Evolutionary conservation across 1,140 invertebrate genomes (phyloP).

Genomic region (Parasteatoda tepidariorum): DNA sequence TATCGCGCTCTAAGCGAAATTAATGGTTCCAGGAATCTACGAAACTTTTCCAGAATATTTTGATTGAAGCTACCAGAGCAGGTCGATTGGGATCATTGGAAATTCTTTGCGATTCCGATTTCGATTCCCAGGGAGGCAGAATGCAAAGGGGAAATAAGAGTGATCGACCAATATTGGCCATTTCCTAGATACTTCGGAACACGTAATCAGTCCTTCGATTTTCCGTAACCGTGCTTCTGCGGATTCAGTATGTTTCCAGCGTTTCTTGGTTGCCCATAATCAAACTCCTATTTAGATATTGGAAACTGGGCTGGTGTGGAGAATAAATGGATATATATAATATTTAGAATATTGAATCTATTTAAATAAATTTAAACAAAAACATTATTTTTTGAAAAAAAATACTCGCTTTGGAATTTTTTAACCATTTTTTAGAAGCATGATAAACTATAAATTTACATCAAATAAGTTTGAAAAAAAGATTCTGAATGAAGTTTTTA

Average conservation of each 20-base stretch:
- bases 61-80: neutral
- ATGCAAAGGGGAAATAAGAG: too few species aligned
- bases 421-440: too few species aligned
- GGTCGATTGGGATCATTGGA: slow-evolving; percentile 28
- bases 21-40: neutral
- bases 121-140: slow-evolving; percentile 4
- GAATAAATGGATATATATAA: too few species aligned
- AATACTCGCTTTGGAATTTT: too few species aligned
- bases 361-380: too few species aligned
- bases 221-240: neutral
- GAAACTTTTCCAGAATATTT: neutral
- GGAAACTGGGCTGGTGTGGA: too few species aligned
- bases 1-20: neutral
- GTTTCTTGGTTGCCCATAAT: neutral
- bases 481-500: too few species aligned
- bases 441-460: too few species aligned
- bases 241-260: neutral
- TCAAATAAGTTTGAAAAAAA: too few species aligned
- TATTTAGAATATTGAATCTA: too few species aligned
- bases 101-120: slow-evolving; percentile 27
- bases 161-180: neutral
- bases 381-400: too few species aligned
- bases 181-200: slow-evolving; percentile 9
- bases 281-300: neutral
- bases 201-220: slow-evolving; percentile 22